Percentiles rank a stretch among this genome's conserved stretches.
phyloP scores from a whole-genome alignment of 2,113 vertebrate species.

The Ictalurus punctatus region DNA sequence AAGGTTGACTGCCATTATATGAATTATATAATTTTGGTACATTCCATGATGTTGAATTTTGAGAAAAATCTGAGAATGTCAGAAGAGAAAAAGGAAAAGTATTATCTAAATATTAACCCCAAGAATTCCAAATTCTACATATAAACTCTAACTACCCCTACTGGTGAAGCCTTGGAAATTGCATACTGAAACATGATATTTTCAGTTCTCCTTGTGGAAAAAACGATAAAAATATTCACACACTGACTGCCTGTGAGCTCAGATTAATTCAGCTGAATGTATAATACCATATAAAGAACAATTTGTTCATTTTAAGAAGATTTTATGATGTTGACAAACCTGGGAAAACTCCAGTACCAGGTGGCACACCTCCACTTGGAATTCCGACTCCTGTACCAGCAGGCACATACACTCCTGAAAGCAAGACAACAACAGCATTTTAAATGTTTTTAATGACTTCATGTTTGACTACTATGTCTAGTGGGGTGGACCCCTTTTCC shows the following conservation, averaged over 20 bases:
- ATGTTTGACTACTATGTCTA: not conserved
- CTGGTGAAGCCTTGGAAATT: not conserved
- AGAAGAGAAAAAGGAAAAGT: not conserved
- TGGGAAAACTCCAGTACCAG: slow-evolving; percentile 69
- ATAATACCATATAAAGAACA: not conserved
- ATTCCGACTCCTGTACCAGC: slow-evolving; percentile 59
- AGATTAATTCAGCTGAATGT: not conserved
- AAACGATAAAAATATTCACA: not conserved
- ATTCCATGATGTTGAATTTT: not conserved
- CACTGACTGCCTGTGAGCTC: not conserved
- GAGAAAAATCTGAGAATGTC: not conserved
- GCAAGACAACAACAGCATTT: slow-evolving; percentile 16
- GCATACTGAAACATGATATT: not conserved
- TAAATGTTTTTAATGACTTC: not conserved
- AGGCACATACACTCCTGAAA: slow-evolving; percentile 74
- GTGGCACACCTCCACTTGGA: slow-evolving; percentile 58
- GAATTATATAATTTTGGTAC: not conserved
- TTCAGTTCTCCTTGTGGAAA: not conserved
- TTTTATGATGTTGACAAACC: slow-evolving; percentile 60
- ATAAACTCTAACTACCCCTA: not conserved
- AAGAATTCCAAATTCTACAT: not conserved
- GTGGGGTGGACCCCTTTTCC: not conserved
- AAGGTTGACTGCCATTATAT: no score
- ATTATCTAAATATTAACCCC: not conserved
- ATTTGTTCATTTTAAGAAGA: not conserved